Evolutionary conservation across 2,888 invertebrate genomes (phyloP), one percentile per base, ranked within the genome.

Genomic region (Plagiodera versicolora): DNA sequence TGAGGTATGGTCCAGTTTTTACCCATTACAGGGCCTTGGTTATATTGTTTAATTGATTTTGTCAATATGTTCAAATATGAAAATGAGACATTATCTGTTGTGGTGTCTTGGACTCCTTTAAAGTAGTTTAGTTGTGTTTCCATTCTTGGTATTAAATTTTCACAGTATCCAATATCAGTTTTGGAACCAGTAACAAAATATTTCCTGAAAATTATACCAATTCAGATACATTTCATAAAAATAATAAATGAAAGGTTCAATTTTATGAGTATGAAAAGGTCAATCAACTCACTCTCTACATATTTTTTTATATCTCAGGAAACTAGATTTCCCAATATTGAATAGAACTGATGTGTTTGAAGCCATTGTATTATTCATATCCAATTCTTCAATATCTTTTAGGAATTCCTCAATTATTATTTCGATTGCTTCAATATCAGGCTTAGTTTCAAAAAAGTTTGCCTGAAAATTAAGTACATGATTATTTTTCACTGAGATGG

Each of bases 101-200:
- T 60, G 11, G 14, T 10, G 18, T 63, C 64, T 18, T 68, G 66
- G 14, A 58, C 30, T 11, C 44, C 65, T 44, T 56, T 65, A 45
- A 70, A 64, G 55, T 60, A 61, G 14, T 52, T 44, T 28, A 72
- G 39, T 6, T 67, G 52, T 1, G 64, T 64, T 61, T 71, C 70
- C 49, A 71, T 67, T 68, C 67, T 71, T 0, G 73, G 73, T 9
- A 66, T 61, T 14, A 71, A 65, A 5, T 65, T 65, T 64, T 73
- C 73, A 44, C 66, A 70, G 39, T 68, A 72, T 6, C 65, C 64
- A 16, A 73, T 62, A 53, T 71, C 62, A 5, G 61, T 17, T 11
- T 47, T 58, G 1, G 16, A 18, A 30, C 56, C 63, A 16, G 56
- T 39, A 2, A 24, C 16, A 44, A 6, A 28, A 24, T n/a, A 14